Evolutionary conservation across 2,113 vertebrate genomes (phyloP), one percentile per base, ranked within the genome.

Genomic region (Odontophorus gujanensis): DNA sequence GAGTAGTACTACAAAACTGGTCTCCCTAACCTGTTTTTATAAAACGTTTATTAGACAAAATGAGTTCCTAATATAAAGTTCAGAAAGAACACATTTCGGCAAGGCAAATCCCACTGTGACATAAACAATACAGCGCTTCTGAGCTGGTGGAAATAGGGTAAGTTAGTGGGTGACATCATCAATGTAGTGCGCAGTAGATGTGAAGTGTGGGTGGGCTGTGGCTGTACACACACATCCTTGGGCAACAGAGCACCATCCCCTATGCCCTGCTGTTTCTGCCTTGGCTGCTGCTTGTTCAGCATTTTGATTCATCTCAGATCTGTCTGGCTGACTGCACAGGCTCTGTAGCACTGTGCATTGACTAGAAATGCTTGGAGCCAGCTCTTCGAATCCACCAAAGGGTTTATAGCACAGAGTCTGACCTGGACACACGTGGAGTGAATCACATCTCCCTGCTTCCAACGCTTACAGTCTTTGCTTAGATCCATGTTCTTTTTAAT

Each of bases 171-270:
- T 1, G 5, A 25, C 40, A 51, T 65, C 4, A 2, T 19, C 82
- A 45, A 22, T 19, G 62, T 65, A 67, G 51, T 1, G 3, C 11
- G 5, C 68, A 68, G 22, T 24, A 15, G 18, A 30, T 57, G 40
- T 74, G 71, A 34, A 38, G 15, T 5, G 30, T 59, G 47, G 69
- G 63, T 55, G 19, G 34, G 25, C 65, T 59, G 4, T 11, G 74
- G 81, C 55, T 85, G 9, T 48, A 24, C 0, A 3, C 21, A 34
- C 4, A 28, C 14, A 28, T 4, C 3, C 5, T 0, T 17, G 20
- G 19, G 12, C 22, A 32, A 50, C n/a, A 58, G 24, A 71, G 48
- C 9, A 3, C 24, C 10, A 2, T 85, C 55, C 57, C 47, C 34
- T 50, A 17, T 28, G 22, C 24, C 38, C 21, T 76, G 24, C 11